Conservation (phyloP, 2,888 invertebrate genomes). For the Cheiracanthium punctorium region DNA sequence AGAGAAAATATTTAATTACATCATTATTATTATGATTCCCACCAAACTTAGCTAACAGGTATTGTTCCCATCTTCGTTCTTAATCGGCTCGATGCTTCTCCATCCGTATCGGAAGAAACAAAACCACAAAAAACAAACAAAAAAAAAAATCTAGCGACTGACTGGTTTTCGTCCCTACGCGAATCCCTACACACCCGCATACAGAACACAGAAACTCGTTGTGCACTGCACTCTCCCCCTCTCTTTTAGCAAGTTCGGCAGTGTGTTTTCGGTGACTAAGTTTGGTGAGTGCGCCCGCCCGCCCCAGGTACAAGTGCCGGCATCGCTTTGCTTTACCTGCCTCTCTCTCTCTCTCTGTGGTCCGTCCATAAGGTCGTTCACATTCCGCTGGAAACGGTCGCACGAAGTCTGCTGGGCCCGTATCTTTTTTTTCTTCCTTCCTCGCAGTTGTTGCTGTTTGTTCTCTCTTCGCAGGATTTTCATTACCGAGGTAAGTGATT, state of each 20-base stretch:
- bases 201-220: not conserved
- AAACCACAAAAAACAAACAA: no score
- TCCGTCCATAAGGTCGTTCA: slow-evolving; percentile 15
- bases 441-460: not conserved
- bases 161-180: slow-evolving; percentile 5
- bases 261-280: not conserved
- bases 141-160: no score
- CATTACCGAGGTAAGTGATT: slow-evolving; percentile 1
- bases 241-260: not conserved
- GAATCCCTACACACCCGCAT: slow-evolving; percentile 1
- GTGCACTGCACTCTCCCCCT: not conserved
- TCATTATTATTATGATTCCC: no score
- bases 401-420: not conserved
- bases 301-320: slow-evolving; percentile 2
- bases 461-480: not conserved
- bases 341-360: not conserved
- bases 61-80: not conserved
- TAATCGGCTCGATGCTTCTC: not conserved
- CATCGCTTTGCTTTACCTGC: no score
- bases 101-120: not conserved
- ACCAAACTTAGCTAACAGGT: not conserved
- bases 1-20: no score
- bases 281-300: not conserved
- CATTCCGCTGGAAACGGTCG: slow-evolving; percentile 5
- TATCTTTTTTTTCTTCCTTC: no score